Base-by-base conservation (phyloP, 2,113 vertebrate genomes). In the Capra hircus region DNA sequence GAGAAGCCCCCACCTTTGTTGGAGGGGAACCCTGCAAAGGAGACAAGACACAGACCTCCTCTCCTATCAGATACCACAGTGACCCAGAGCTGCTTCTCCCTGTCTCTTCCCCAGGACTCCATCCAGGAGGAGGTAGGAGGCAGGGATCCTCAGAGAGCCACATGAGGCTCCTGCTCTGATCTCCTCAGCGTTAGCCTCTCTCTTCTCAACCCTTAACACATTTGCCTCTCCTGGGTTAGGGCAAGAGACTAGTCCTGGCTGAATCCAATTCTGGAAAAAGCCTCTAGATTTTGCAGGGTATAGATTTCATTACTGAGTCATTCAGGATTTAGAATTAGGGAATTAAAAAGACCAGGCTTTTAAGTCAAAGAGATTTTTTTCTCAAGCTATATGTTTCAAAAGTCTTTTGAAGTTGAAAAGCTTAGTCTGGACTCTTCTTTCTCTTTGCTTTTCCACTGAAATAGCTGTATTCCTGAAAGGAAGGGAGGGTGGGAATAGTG, bases 391-490 rank as follows among this genome's bases (percentile, higher is more conserved):
- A 57, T 8, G 57, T 96, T 95, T 83, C 78, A 67, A 87, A 95
- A 80, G 33, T 50, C 71, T 90, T 90, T 95, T 91, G 88, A 95
- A 89, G 93, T 62, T 86, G 52, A 87, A 90, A 96, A 87, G 27
- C 50, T 94, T n/a, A 50, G 48, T 23, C 48, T 53, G 33, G 40
- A 60, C 28, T 96, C 28, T 60, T 62, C 21, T 82, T 84, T 95
- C 57, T 97, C 83, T 95, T 90, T 67, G 17, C 25, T 50, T 59
- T 92, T 74, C 67, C 64, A 77, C 86, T 27, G 9, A 27, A 60
- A 50, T 23, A 60, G 43, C 43, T 89, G 82, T 78, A 48, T 83
- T 86, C 25, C 50, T 77, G 21, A 84, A 91, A 94, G 25, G 71
- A 16, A 50, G 23, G 50, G 45, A 64, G 9, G 5, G n/a, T 82